These are phyloP conservation scores for Myotis findleyi DNA, from an alignment of 2,797 vertebrate genomes.

Conservation along the genomic window DNA sequence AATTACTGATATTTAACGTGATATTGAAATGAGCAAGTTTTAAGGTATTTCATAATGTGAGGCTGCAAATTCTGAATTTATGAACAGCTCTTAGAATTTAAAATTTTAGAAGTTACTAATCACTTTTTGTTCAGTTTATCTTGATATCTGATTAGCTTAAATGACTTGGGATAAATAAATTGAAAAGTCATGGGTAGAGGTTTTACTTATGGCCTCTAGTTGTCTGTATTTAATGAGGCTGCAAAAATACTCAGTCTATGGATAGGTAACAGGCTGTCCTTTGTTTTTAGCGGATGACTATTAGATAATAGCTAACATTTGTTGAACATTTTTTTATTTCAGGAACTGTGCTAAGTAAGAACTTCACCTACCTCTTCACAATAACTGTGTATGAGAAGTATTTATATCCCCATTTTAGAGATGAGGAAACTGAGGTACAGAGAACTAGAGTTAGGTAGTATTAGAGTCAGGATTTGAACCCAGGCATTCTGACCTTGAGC, in stretches of 20 bases:
- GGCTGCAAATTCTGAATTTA: constrained; percentile 2
- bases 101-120: constrained; percentile 21
- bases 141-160: constrained; percentile 38
- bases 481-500: constrained; percentile 12
- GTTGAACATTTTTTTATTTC: constrained; percentile 52
- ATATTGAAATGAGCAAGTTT: constrained; percentile 33
- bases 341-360: constrained; percentile 25
- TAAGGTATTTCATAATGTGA: constrained; percentile 45
- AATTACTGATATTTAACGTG: constrained; percentile 46
- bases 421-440: background rate
- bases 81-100: constrained; percentile 46
- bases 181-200: constrained; percentile 18
- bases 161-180: constrained; percentile 47
- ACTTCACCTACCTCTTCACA: constrained; percentile 25
- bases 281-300: constrained; percentile 44
- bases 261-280: background rate
- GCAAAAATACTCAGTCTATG: background rate
- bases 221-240: constrained; percentile 1
- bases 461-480: background rate
- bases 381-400: constrained; percentile 30
- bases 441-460: constrained; percentile 5
- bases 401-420: constrained; percentile 30
- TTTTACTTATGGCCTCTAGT: background rate
- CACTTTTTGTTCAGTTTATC: background rate
- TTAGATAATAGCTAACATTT: constrained; percentile 25